These are phyloP conservation scores for Carcina quercana DNA, from an alignment of 2,888 invertebrate genomes.

Conservation along the genomic window DNA sequence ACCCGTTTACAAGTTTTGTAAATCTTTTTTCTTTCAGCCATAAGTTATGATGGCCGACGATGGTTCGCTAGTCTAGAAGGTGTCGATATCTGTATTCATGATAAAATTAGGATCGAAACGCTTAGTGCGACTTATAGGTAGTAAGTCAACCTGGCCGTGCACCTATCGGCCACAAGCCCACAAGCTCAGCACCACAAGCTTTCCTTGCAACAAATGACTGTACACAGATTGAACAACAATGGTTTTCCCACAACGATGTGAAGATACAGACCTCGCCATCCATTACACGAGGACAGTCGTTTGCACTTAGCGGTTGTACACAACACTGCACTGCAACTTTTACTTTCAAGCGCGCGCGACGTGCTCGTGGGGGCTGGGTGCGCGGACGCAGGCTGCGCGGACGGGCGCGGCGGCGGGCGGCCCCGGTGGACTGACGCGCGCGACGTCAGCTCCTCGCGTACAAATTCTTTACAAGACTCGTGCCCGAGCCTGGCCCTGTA, in stretches of 20 bases:
- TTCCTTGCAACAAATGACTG: no score
- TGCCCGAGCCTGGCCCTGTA: conserved; percentile 62
- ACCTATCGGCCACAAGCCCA: no score
- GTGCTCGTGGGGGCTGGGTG: conserved; percentile 16
- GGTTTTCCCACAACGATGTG: conserved; percentile 9
- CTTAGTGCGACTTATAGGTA: no score
- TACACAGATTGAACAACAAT: no score
- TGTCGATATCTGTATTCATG: no score
- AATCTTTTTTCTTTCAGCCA: no score
- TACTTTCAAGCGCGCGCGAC: conserved; percentile 30
- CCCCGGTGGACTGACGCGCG: conserved; percentile 30
- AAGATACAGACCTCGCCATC: conserved; percentile 58
- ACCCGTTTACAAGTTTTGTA: no score
- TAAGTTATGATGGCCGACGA: no score
- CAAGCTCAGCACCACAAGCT: no score
- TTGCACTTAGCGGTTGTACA: conserved; percentile 31
- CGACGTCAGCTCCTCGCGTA: conserved; percentile 57
- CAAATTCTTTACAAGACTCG: conserved; percentile 68
- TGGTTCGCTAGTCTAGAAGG: no score
- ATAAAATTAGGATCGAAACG: no score
- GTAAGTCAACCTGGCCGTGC: no score
- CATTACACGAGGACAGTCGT: conserved; percentile 40
- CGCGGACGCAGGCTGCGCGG: conserved; percentile 15
- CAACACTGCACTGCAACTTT: conserved; percentile 46
- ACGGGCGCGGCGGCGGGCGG: conserved; percentile 26